Evolutionary conservation across 1,140 invertebrate genomes (phyloP).

Genomic region (Sipha flava): DNA sequence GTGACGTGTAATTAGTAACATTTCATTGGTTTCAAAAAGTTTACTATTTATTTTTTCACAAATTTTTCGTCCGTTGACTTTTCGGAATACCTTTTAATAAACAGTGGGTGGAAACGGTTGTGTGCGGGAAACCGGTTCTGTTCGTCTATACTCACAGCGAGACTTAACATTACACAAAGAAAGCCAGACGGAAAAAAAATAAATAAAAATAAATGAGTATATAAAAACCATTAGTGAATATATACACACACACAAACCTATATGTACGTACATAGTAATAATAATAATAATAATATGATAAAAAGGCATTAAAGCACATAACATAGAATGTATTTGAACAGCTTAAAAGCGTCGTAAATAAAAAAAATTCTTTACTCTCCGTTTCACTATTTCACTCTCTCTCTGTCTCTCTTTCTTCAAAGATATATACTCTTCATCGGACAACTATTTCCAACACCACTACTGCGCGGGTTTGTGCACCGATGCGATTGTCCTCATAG

Average conservation of each 20-base stretch:
- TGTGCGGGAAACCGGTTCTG: neutral
- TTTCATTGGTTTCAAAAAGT: neutral
- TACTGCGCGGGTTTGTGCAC: too few relatives aligned
- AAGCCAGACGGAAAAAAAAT: neutral
- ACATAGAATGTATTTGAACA: neutral
- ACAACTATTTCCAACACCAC: too few relatives aligned
- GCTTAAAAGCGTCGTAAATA: neutral
- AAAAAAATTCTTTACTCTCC: neutral
- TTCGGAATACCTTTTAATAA: constrained; percentile 5
- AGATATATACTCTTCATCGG: too few relatives aligned
- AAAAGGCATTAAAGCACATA: neutral
- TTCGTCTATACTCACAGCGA: neutral
- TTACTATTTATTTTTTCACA: neutral
- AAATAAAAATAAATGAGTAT: too few relatives aligned
- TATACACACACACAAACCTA: neutral
- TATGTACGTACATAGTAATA: neutral
- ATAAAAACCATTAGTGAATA: constrained; percentile 32
- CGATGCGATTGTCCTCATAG: too few relatives aligned
- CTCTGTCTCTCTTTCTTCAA: too few relatives aligned
- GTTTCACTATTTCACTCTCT: neutral
- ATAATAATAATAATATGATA: neutral
- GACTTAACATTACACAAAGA: neutral
- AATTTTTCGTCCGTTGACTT: neutral
- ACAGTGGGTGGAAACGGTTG: neutral
- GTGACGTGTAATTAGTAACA: too few relatives aligned